phyloP scores from a whole-genome alignment of 2,113 vertebrate genomes.

The Eubucco bourcierii region DNA sequence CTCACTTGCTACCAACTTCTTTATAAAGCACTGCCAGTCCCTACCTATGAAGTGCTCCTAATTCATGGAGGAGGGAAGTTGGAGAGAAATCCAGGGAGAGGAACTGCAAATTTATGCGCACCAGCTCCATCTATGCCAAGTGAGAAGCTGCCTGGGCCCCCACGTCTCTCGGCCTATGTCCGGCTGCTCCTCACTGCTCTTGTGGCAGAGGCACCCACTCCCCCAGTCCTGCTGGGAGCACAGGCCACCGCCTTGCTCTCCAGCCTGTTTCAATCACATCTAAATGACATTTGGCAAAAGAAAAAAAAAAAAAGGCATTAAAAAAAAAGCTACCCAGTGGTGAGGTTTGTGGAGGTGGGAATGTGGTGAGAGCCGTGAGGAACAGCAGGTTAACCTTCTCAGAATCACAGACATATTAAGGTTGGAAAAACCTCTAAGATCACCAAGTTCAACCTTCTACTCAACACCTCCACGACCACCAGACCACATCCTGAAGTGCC shows the following conservation, averaged over 20 bases:
- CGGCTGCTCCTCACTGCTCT: constrained; percentile 11
- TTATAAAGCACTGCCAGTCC: not conserved
- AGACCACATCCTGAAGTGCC: too few species aligned
- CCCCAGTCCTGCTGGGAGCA: not conserved
- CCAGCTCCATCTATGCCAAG: not conserved
- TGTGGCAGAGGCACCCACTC: not conserved
- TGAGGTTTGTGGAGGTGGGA: not conserved
- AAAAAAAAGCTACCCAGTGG: not conserved
- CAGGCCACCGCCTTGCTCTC: accelerated
- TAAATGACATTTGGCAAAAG: not conserved
- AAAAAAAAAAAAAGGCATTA: not conserved
- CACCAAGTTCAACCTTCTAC: too few species aligned
- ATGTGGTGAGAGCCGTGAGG: not conserved
- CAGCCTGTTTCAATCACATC: not conserved
- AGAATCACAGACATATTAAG: not conserved
- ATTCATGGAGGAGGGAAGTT: not conserved
- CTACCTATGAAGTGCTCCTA: not conserved
- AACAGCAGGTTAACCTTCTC: not conserved
- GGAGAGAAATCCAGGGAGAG: not conserved
- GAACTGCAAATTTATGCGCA: not conserved
- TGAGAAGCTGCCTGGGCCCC: not conserved
- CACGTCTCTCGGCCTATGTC: not conserved
- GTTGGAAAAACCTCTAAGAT: too few species aligned
- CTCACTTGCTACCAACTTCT: not conserved
- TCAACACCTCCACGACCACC: too few species aligned